phyloP scores from a whole-genome alignment of 2,888 invertebrate species.

The Serripes groenlandicus region DNA sequence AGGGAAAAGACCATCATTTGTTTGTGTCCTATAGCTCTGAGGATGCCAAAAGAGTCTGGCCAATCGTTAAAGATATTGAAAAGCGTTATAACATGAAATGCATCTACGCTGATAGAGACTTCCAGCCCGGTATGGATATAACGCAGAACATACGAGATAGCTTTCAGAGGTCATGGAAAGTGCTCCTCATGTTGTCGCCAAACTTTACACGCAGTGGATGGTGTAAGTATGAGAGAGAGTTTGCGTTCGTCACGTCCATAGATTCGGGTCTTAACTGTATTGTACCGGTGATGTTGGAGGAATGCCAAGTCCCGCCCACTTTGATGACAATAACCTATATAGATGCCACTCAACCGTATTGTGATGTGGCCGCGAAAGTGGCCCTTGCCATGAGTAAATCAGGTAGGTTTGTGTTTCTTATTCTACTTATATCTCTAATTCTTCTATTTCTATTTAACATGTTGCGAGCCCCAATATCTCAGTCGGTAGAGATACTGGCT shows the following conservation, averaged over 20 bases:
- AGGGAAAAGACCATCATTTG: slow-evolving; percentile 37
- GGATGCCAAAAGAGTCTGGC: slow-evolving; percentile 19
- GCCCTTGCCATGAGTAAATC: background rate
- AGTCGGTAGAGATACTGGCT: too few species aligned
- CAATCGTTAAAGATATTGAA: slow-evolving; percentile 28
- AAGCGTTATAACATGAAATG: slow-evolving; percentile 22
- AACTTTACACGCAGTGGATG: slow-evolving; percentile 36
- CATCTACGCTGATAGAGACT: slow-evolving; percentile 35
- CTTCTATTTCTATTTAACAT: too few species aligned
- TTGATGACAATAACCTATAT: slow-evolving; percentile 43
- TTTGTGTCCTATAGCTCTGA: slow-evolving; percentile 43
- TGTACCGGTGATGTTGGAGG: slow-evolving; percentile 36
- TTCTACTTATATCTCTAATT: too few species aligned
- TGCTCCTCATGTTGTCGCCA: slow-evolving; percentile 26
- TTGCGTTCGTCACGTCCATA: slow-evolving; percentile 31
- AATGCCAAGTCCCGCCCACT: slow-evolving; percentile 32
- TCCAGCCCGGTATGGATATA: slow-evolving; percentile 37
- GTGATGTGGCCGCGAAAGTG: slow-evolving; percentile 12
- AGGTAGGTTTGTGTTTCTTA: too few species aligned
- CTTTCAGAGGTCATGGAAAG: slow-evolving; percentile 24
- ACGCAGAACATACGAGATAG: slow-evolving; percentile 24
- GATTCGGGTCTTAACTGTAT: slow-evolving; percentile 30
- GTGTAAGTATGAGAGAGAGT: slow-evolving; percentile 38
- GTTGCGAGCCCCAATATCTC: too few species aligned
- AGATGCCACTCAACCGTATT: slow-evolving; percentile 20